Conservation (phyloP, 2,888 invertebrate genomes). For the Heliconius ismenius region DNA sequence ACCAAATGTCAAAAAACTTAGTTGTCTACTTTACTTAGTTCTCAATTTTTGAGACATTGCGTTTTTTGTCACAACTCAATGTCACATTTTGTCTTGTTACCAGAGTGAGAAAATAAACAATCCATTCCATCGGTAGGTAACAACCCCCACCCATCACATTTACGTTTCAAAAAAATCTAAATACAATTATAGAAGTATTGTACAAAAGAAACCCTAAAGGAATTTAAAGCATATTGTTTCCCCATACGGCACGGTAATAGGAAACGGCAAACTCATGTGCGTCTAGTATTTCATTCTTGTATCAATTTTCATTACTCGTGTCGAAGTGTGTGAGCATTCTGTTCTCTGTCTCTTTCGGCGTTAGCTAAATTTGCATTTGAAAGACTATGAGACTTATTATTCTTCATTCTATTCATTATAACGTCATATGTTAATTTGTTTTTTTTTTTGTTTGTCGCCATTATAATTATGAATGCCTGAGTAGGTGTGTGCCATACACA, state of each 20-base stretch:
- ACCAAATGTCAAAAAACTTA: no score
- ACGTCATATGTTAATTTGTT: constrained; percentile 27
- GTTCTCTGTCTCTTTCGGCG: constrained; percentile 22
- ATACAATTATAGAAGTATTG: not conserved
- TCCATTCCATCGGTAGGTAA: no score
- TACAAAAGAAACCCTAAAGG: constrained; percentile 37
- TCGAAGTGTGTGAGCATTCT: constrained; percentile 23
- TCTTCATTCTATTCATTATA: constrained; percentile 22
- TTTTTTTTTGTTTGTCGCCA: constrained; percentile 22
- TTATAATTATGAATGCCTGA: constrained; percentile 28
- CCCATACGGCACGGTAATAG: constrained; percentile 56
- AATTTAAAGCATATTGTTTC: constrained; percentile 53
- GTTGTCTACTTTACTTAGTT: no score
- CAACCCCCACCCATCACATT: no score
- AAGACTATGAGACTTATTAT: constrained; percentile 12
- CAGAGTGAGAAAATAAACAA: no score
- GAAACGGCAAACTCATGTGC: constrained; percentile 43
- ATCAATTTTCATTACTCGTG: constrained; percentile 43
- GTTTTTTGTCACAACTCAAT: not conserved
- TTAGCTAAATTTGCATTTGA: constrained; percentile 28
- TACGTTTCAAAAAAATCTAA: not conserved
- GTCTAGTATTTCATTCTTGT: constrained; percentile 45
- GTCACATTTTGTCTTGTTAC: not conserved
- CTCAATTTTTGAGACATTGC: not conserved
- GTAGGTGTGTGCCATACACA: constrained; percentile 18